Conservation (phyloP, 23 tunicate genomes). For the Ascidia mentula region DNA sequence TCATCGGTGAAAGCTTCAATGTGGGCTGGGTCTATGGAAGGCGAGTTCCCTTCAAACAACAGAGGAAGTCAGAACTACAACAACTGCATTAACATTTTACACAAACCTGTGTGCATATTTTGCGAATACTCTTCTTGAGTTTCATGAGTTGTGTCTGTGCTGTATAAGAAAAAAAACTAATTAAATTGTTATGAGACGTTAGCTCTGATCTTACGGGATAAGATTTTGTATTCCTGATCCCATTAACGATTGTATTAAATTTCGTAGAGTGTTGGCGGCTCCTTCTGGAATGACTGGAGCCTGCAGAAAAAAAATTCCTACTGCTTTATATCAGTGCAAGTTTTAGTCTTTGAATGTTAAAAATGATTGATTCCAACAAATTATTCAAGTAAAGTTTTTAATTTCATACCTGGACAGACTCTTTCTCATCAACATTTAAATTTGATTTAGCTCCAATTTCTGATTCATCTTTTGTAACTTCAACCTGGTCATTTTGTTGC, state of each 20-base stretch:
- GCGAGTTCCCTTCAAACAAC: conserved; percentile 25
- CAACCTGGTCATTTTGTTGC: background rate
- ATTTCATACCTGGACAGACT: too few species aligned
- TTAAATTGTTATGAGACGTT: background rate
- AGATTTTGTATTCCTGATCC: conserved; percentile 28
- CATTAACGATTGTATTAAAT: conserved; percentile 59
- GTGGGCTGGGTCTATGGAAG: conserved; percentile 69
- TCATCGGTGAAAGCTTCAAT: conserved; percentile 74
- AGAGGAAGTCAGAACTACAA: background rate
- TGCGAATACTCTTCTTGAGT: background rate
- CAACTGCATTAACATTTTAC: background rate
- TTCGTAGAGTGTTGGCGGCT: conserved; percentile 72
- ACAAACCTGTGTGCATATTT: too few species aligned
- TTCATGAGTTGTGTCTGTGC: background rate
- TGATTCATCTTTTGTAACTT: too few species aligned
- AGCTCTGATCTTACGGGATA: conserved; percentile 18
- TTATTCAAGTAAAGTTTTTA: too few species aligned
- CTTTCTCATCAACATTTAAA: too few species aligned
- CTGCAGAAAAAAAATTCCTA: background rate
- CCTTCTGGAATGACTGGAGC: conserved; percentile 79
- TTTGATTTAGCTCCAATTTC: too few species aligned
- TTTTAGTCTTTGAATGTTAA: background rate
- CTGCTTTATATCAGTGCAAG: background rate
- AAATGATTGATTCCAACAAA: background rate
- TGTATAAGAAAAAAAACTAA: too few species aligned